These are phyloP conservation scores for Thamnophis elegans DNA, from an alignment of 2,797 vertebrate genomes.

Conservation along the genomic window DNA sequence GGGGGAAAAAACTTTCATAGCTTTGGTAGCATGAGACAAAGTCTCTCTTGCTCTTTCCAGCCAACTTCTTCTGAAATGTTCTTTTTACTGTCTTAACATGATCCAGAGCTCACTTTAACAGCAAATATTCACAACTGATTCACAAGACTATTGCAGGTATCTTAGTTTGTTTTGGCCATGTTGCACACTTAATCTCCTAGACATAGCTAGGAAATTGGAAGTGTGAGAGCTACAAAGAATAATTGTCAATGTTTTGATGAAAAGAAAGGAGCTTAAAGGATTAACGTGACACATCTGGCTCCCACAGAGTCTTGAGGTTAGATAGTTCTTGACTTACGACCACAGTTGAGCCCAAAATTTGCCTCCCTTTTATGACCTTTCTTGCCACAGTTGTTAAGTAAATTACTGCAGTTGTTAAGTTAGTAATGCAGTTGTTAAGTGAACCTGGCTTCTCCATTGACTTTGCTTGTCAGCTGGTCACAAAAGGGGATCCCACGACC, in stretches of 20 bases:
- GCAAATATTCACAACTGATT: conserved; percentile 8
- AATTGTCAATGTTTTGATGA: neutral
- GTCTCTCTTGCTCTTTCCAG: conserved; percentile 38
- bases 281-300: neutral
- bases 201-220: neutral
- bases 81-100: neutral
- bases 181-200: neutral
- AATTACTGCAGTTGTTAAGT: neutral
- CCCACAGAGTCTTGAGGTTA: neutral
- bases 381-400: too few relatives aligned
- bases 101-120: neutral
- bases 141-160: neutral
- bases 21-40: conserved; percentile 37
- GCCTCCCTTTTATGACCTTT: neutral
- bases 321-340: neutral
- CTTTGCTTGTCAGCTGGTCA: neutral
- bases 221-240: neutral
- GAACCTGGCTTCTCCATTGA: neutral
- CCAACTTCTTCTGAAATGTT: neutral
- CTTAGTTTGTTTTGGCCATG: neutral
- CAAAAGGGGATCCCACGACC: neutral
- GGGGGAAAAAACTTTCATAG: conserved; percentile 45
- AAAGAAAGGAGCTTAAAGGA: neutral
- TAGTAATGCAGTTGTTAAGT: neutral
- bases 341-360: neutral